Evolutionary conservation across 2,113 vertebrate genomes (phyloP).

Genomic region (Malurus cyaneus): DNA sequence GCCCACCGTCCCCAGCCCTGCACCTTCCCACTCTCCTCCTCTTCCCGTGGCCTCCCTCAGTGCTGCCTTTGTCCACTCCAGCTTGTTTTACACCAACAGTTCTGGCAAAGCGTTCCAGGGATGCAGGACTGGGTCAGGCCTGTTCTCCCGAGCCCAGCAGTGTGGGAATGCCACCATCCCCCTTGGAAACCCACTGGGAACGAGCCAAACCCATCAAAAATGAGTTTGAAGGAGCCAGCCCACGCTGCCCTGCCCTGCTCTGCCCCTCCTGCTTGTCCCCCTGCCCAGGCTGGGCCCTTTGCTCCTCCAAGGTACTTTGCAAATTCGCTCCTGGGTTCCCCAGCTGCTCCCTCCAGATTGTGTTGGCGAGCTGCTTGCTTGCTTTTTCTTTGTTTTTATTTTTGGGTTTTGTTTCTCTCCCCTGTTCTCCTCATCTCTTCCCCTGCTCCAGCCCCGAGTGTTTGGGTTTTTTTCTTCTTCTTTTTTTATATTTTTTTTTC

Average conservation of each 20-base stretch:
- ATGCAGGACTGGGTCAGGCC: rapidly evolving
- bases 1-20: background rate
- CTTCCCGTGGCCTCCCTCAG: background rate
- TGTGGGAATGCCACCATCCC: background rate
- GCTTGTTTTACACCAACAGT: rapidly evolving
- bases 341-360: background rate
- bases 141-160: background rate
- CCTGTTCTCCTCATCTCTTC: too few relatives aligned
- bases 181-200: background rate
- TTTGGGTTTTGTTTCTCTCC: background rate
- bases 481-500: conserved; percentile 69
- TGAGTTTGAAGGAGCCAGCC: background rate
- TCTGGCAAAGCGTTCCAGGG: background rate
- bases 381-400: conserved; percentile 56
- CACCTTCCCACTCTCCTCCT: background rate
- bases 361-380: conserved; percentile 38
- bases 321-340: background rate
- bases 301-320: conserved; percentile 2
- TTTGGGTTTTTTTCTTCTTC: conserved; percentile 54
- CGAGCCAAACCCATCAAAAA: background rate
- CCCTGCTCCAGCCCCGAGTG: background rate
- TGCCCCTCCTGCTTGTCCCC: background rate
- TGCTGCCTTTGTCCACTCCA: background rate
- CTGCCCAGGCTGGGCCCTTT: background rate
- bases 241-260: background rate